These are phyloP conservation scores for Microctonus hyperodae DNA, from an alignment of 2,888 invertebrate species.

Conservation along the genomic window DNA sequence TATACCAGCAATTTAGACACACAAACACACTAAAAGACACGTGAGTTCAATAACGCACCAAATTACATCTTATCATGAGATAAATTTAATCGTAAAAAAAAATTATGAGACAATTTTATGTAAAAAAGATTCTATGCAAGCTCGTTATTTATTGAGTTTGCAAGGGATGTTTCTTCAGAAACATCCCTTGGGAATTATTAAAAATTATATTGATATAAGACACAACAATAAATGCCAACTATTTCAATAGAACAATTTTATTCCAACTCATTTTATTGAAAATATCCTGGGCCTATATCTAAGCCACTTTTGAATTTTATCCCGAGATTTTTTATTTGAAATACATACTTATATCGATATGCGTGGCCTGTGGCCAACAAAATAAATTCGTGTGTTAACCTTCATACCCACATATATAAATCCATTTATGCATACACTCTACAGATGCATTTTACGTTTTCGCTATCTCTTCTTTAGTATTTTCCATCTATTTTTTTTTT, in stretches of 20 bases:
- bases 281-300: too few species aligned
- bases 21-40: background rate
- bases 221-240: too few species aligned
- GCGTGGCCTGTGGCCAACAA: conserved; percentile 54
- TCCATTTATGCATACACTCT: background rate
- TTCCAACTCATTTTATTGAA: conserved; percentile 4
- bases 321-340: conserved; percentile 42
- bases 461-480: background rate
- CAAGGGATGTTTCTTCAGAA: too few species aligned
- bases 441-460: conserved; percentile 1
- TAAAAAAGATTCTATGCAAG: conserved; percentile 9
- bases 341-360: conserved; percentile 23
- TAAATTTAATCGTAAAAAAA: background rate
- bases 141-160: too few species aligned
- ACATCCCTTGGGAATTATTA: too few species aligned
- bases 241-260: conserved; percentile 27
- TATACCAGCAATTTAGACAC: background rate
- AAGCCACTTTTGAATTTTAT: conserved; percentile 44
- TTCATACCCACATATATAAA: conserved; percentile 5
- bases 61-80: background rate
- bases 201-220: too few species aligned
- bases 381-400: conserved; percentile 14
- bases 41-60: background rate
- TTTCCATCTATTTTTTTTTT: conserved; percentile 20
- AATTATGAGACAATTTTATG: conserved; percentile 17